phyloP scores from a whole-genome alignment of 2,797 vertebrate genomes.

The Coendou prehensilis region DNA sequence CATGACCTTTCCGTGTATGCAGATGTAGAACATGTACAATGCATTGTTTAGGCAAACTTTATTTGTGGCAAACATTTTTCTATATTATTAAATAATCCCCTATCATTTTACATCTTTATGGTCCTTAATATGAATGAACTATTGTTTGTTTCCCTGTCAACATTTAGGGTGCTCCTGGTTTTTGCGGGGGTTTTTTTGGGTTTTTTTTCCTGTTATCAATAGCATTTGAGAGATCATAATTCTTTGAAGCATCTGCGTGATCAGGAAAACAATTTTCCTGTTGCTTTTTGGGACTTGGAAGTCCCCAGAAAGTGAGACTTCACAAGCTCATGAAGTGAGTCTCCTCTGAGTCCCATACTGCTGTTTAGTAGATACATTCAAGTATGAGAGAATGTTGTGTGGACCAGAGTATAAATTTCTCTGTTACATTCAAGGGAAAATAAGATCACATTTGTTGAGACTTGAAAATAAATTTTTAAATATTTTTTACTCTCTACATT shows the following conservation, averaged over 20 bases:
- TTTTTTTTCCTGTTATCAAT: not conserved
- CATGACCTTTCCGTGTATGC: conserved; percentile 16
- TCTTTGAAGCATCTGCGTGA: conserved; percentile 30
- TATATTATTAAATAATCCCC: not conserved
- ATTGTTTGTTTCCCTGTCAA: conserved; percentile 40
- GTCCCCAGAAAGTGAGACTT: not conserved
- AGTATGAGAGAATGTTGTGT: conserved; percentile 10
- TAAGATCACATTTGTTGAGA: conserved; percentile 60
- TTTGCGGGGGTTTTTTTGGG: not conserved
- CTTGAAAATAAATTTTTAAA: conserved; percentile 36
- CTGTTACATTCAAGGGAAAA: not conserved
- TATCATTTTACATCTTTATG: conserved; percentile 25
- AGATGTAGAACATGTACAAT: not conserved
- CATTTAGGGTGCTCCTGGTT: conserved; percentile 16
- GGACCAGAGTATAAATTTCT: conserved; percentile 7
- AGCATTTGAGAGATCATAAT: conserved; percentile 44
- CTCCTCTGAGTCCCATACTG: conserved; percentile 38
- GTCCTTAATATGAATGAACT: not conserved
- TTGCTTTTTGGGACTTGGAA: conserved; percentile 1
- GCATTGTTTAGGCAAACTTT: conserved; percentile 27
- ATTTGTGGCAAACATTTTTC: conserved; percentile 15
- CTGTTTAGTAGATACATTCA: not conserved
- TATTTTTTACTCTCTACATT: conserved; percentile 43
- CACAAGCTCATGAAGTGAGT: conserved; percentile 20
- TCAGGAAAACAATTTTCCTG: conserved; percentile 40